Evolutionary conservation across 2,888 invertebrate species (phyloP).

Genomic region (Auanema freiburgensis): DNA sequence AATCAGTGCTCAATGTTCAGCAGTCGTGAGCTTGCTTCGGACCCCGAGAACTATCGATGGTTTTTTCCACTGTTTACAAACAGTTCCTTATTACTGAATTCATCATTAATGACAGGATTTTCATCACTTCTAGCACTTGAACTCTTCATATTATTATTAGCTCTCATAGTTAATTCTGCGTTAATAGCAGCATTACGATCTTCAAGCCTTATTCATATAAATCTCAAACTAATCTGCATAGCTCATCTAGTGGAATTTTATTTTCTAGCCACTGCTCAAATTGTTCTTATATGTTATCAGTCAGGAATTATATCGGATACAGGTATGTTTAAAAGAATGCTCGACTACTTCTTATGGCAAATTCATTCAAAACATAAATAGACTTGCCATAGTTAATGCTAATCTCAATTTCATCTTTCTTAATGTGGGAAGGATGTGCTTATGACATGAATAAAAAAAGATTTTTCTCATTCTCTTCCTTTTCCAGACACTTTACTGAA

Average conservation of each 20-base stretch:
- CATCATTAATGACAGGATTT: constrained; percentile 1
- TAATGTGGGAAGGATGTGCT: background rate
- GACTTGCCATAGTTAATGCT: background rate
- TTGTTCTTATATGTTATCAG: constrained; percentile 16
- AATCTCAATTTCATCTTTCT: background rate
- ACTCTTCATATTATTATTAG: constrained; percentile 13
- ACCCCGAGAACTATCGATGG: no score
- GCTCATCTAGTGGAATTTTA: constrained; percentile 20
- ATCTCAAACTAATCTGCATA: constrained; percentile 18
- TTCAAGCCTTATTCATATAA: constrained; percentile 13
- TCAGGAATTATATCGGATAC: constrained; percentile 7
- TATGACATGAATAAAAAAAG: background rate
- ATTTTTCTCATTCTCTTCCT: no score
- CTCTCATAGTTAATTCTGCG: constrained; percentile 9
- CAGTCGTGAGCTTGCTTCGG: no score
- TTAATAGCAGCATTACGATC: constrained; percentile 14
- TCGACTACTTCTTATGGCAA: background rate
- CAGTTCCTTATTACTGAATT: constrained; percentile 2
- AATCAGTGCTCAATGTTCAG: no score
- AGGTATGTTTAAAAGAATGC: constrained; percentile 9
- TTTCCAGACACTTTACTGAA: constrained; percentile 6
- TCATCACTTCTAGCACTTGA: constrained; percentile 18
- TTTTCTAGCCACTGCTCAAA: constrained; percentile 13
- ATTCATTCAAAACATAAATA: background rate
- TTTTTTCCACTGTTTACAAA: constrained; percentile 15